phyloP scores from a whole-genome alignment of 2,888 invertebrate species.

The Sialis lutaria region DNA sequence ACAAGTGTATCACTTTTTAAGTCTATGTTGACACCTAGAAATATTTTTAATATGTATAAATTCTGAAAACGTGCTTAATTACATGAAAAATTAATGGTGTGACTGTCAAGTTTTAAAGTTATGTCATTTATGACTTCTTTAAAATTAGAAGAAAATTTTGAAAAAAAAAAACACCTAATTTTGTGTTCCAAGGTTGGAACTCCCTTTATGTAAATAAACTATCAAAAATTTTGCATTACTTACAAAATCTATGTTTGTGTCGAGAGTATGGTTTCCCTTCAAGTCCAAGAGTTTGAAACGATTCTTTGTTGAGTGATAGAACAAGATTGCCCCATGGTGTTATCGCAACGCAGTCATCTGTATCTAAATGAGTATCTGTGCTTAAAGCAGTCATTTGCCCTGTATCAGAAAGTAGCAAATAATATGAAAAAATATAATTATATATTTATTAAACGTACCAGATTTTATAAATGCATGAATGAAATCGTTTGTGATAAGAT shows the following conservation, averaged over 20 bases:
- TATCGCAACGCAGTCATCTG: constrained; percentile 30
- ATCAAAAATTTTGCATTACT: constrained; percentile 17
- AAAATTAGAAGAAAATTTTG: no score
- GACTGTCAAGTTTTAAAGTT: no score
- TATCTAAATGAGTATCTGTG: constrained; percentile 28
- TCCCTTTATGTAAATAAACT: neutral
- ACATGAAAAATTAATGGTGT: no score
- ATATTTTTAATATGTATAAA: neutral
- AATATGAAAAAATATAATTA: neutral
- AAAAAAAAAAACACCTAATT: no score
- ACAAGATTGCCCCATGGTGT: constrained; percentile 31
- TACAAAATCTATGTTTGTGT: constrained; percentile 29
- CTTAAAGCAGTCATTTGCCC: constrained; percentile 29
- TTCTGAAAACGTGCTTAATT: neutral
- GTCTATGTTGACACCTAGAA: constrained; percentile 32
- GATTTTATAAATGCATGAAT: constrained; percentile 34
- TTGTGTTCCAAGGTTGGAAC: no score
- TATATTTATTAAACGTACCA: constrained; percentile 22
- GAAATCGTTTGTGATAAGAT: constrained; percentile 30
- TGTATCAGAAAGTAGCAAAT: constrained; percentile 10
- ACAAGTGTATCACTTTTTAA: constrained; percentile 26
- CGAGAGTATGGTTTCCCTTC: constrained; percentile 29
- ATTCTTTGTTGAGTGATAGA: constrained; percentile 28
- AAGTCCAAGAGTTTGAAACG: constrained; percentile 33
- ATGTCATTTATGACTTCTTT: no score